Evolutionary conservation across 2,888 invertebrate genomes (phyloP).

Genomic region (Drosophila mimica): DNA sequence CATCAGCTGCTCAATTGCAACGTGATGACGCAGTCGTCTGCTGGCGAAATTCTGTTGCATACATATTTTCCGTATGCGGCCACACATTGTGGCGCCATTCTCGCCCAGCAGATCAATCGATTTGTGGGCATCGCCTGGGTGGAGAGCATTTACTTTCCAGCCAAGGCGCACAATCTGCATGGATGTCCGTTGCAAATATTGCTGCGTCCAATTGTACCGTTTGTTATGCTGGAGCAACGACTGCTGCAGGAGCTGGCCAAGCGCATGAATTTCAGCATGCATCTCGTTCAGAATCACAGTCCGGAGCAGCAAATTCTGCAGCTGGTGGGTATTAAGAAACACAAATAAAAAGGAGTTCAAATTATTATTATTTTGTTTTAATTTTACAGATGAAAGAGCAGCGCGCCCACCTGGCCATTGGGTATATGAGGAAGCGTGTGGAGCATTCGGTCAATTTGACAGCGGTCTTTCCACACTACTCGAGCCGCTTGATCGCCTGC

Average conservation of each 20-base stretch:
- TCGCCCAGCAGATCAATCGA: neutral
- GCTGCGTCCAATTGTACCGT: conserved; percentile 26
- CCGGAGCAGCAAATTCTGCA: neutral
- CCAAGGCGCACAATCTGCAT: conserved; percentile 9
- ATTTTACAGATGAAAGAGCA: neutral
- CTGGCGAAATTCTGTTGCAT: conserved; percentile 64
- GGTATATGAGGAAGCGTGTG: neutral
- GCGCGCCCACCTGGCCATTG: neutral
- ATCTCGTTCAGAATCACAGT: neutral
- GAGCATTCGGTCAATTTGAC: neutral
- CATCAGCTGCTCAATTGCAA: conserved; percentile 74
- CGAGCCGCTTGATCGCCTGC: neutral
- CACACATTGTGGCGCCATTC: conserved; percentile 42
- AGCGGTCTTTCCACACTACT: neutral
- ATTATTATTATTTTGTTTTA: neutral
- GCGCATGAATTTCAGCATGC: neutral
- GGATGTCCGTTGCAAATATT: conserved; percentile 56
- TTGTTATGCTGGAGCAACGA: neutral
- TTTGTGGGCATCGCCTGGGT: neutral
- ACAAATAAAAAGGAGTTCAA: neutral
- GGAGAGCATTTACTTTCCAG: neutral
- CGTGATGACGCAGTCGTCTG: conserved; percentile 65
- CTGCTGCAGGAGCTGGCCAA: neutral
- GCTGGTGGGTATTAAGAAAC: neutral
- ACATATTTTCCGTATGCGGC: conserved; percentile 73